These are phyloP conservation scores for Luffia ferchaultella DNA, from an alignment of 2,888 invertebrate genomes.

Conservation along the genomic window DNA sequence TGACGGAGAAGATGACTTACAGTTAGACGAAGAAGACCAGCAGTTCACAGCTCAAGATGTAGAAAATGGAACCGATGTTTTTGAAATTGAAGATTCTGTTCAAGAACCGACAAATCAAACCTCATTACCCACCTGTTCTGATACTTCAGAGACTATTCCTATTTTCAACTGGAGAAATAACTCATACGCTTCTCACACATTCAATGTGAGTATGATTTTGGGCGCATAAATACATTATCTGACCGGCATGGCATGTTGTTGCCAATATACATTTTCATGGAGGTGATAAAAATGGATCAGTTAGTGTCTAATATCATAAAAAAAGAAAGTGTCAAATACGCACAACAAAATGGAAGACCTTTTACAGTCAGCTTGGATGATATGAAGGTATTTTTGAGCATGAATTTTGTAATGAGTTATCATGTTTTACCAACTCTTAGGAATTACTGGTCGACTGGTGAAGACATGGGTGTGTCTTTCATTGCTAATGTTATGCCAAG, in stretches of 20 bases:
- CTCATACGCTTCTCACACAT: conserved; percentile 12
- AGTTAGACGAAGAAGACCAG: conserved; percentile 16
- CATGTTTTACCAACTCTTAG: conserved; percentile 12
- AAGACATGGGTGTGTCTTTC: conserved; percentile 16
- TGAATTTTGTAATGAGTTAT: conserved; percentile 16
- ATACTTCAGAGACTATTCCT: conserved; percentile 13
- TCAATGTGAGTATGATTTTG: conserved; percentile 11
- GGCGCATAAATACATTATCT: conserved; percentile 11
- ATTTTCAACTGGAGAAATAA: conserved; percentile 14
- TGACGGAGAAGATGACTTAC: conserved; percentile 14
- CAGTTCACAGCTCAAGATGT: conserved; percentile 12
- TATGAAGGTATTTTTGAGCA: conserved; percentile 16
- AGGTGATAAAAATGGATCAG: conserved; percentile 12
- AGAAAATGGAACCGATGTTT: conserved; percentile 12
- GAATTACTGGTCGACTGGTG: conserved; percentile 12
- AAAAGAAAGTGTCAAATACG: conserved; percentile 13
- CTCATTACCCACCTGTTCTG: conserved; percentile 12
- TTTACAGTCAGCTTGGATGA: conserved; percentile 14
- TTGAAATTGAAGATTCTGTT: conserved; percentile 14
- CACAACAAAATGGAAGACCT: conserved; percentile 15
- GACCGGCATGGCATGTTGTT: conserved; percentile 10
- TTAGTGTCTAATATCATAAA: conserved; percentile 12
- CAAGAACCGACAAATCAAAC: conserved; percentile 13
- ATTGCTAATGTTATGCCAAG: conserved; percentile 12
- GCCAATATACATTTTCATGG: conserved; percentile 12